Base-by-base conservation (phyloP, 2,797 vertebrate species). In the Falco rusticolus region DNA sequence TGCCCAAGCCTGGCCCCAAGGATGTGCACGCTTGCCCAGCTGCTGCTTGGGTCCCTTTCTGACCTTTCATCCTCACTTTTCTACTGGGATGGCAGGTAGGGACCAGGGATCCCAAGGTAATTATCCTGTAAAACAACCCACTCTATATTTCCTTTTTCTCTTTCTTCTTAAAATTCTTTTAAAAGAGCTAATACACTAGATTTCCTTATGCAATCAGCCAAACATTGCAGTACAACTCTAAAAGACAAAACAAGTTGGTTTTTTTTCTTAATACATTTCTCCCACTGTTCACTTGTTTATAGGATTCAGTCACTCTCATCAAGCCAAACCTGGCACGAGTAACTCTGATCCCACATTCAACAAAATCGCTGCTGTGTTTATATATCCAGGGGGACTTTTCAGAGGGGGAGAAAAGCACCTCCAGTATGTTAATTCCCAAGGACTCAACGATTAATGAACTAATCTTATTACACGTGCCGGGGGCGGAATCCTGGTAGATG, bases 391-490 rank as follows among this genome's bases (percentile, higher is more conserved):
- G 87, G 77, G 87, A 93, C 91, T 72, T 72, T 93, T 89, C 65
- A 84, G 84, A 89, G 56, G 72, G 60, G 71, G 60, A 63, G 63
- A 79, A 89, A 97, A 93, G 80, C 90, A 94, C 96, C 92, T 96
- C 88, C 71, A 97, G 69, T 95, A 95, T 50, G 69, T 96, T 94
- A 95, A 95, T 89, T 96, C 95, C 85, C 85, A 90, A 87, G 91
- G 93, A 89, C 76, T 81, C 57, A 51, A 93, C 80, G 53, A 91
- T 96, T 96, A 90, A 89, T 89, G 75, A 95, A 96, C 87, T 92
- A 95, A 97, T 96, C 90, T 95, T 94, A 89, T 94, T 93, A 95
- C 88, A 94, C 75, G 74, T 95, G 87, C 93, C 63, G 89, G 86
- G 92, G 95, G 92, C 87, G 19, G 92, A 94, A 95, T 96, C 92